A percentile compares a stretch with the other conserved stretches of the same genome.
These are phyloP conservation scores for Coryphaenoides rupestris DNA, from an alignment of 2,113 vertebrate species.

Conservation along the genomic window DNA sequence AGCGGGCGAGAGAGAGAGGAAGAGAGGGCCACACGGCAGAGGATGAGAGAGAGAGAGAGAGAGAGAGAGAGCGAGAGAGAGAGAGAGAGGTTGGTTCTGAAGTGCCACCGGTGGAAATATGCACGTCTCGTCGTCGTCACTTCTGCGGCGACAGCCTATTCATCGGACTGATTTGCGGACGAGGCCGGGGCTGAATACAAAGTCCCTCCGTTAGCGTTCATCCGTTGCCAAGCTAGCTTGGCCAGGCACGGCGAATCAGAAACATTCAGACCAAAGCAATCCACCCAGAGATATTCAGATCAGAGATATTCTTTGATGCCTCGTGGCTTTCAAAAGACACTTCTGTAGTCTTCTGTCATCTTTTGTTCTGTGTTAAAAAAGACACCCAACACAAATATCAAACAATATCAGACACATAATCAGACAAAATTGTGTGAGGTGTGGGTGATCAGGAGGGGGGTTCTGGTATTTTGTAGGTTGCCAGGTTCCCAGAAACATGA, in stretches of 20 bases:
- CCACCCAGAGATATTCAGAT: too few species aligned
- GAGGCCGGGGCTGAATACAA: conserved; percentile 72
- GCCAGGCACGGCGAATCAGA: conserved; percentile 9
- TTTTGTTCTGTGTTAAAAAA: too few species aligned
- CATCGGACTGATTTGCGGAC: conserved; percentile 82
- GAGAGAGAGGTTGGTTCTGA: conserved; percentile 77
- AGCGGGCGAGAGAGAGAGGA: too few species aligned
- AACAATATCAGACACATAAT: too few species aligned
- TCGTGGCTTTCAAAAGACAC: conserved; percentile 3
- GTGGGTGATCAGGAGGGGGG: too few species aligned
- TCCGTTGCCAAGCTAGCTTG: conserved; percentile 14
- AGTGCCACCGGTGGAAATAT: conserved; percentile 82
- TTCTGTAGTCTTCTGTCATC: not conserved
- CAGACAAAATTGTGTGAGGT: too few species aligned
- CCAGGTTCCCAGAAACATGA: not conserved
- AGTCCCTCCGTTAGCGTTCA: conserved; percentile 29
- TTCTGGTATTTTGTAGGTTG: not conserved
- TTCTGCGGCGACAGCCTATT: conserved; percentile 77
- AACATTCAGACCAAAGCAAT: conserved; percentile 1
- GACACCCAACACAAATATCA: too few species aligned
- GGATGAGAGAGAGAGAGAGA: too few species aligned
- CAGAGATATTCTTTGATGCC: not conserved
- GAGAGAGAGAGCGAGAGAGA: conserved; percentile 25
- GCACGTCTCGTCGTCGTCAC: conserved; percentile 81
- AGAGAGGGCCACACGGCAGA: too few species aligned